Base-by-base conservation (phyloP, 2,888 invertebrate genomes). In the Sialis lutaria region DNA sequence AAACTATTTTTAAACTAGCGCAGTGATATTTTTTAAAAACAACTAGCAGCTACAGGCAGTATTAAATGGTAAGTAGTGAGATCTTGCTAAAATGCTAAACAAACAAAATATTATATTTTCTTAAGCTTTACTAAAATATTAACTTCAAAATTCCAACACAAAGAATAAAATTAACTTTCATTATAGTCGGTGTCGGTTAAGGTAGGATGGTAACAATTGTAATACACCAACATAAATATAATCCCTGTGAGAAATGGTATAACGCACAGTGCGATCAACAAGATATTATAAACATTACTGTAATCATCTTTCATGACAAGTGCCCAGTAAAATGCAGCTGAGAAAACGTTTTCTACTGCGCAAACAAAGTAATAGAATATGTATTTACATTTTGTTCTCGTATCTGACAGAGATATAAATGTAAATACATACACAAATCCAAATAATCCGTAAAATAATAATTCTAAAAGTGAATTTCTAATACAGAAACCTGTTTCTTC, bases 351-450 rank as follows among this genome's bases (percentile, higher is more conserved):
- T 59, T 86, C 82, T 2, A 77, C 42, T 47, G 80, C 76, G 55
- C 83, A 79, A 13, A 83, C 57, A 6, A 66, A 64, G 54, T 86
- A 85, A 58, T 81, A 86, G 7, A 79, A 59, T 0, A 75, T 52
- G 57, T 82, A 85, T 53, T 79, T 72, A 45, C 73, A 72, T 48
- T 84, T 75, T 0, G 91, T 90, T 42, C 75, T 75, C 2, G 86
- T 85, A 59, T 89, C 88, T 6, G 79, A 76, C 0, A 88, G 76
- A 52, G 88, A 77, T 40, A 92, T 77, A 60, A 85, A 90, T 5
- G 87, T 87, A 61, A 92, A 91, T 40, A 90, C 73, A 59, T 90
- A 87, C 0, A 92, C 85, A 6, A 82, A 74, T 4, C 89, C 91
- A 50, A 91, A 75, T 39, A 88, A 78, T 48, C 77, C 61, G 33